Evolutionary conservation across 2,113 vertebrate species (phyloP).

Genomic region (Deroptyus accipitrinus): DNA sequence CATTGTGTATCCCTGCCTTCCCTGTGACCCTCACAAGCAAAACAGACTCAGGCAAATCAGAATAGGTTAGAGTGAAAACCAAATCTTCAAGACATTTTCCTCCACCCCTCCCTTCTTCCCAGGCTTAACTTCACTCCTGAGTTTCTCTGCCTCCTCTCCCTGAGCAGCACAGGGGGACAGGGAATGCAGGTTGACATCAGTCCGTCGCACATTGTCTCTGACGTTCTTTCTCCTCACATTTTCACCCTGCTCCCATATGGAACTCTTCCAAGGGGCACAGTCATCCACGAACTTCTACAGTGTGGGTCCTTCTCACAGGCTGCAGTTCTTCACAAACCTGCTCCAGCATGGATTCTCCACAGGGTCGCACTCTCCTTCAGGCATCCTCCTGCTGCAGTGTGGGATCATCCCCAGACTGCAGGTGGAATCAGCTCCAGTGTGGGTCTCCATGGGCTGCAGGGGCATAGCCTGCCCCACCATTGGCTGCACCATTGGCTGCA

Average conservation of each 20-base stretch:
- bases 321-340: background rate
- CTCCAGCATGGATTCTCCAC: background rate
- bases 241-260: background rate
- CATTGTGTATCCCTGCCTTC: background rate
- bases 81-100: background rate
- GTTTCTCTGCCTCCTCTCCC: background rate
- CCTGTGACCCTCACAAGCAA: accelerated
- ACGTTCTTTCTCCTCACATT: background rate
- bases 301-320: background rate
- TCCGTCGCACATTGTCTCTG: background rate
- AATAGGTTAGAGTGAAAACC: background rate
- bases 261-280: background rate
- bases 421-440: background rate
- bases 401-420: accelerated
- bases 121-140: background rate
- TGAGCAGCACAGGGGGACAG: background rate
- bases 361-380: background rate
- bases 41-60: background rate
- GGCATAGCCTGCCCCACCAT: background rate
- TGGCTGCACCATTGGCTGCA: background rate
- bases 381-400: accelerated
- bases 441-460: background rate
- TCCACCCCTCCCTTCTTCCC: accelerated
- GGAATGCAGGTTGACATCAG: background rate
- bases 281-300: accelerated